Percentiles rank a stretch among this genome's conserved stretches.
Conservation (phyloP, 2,888 invertebrate genomes). For the Lasioglossum lativentre region DNA sequence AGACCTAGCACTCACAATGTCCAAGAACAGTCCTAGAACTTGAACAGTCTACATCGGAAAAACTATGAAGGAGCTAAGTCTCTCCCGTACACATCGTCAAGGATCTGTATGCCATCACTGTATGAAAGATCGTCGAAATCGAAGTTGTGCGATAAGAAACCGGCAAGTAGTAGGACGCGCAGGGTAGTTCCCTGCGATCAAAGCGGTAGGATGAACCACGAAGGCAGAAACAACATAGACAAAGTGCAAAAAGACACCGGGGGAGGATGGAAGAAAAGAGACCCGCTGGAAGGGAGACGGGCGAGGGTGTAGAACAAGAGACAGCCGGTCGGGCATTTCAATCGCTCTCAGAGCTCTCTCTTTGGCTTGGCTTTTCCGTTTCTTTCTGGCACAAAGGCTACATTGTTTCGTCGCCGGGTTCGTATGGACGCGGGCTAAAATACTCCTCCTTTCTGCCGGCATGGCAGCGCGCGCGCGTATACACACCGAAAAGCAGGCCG, state of each 20-base stretch:
- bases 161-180: neutral
- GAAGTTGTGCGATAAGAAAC: conserved; percentile 1
- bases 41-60: neutral
- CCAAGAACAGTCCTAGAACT: neutral
- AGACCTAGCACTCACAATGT: neutral
- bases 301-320: conserved; percentile 41
- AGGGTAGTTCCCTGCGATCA: conserved; percentile 21
- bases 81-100: neutral
- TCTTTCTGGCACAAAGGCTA: conserved; percentile 75
- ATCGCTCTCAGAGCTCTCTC: conserved; percentile 78
- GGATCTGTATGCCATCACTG: neutral
- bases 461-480: conserved; percentile 20
- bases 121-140: neutral
- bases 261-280: conserved; percentile 3
- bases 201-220: conserved; percentile 33
- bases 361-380: conserved; percentile 75
- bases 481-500: conserved; percentile 51
- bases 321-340: conserved; percentile 76
- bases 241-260: conserved; percentile 34
- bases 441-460: conserved; percentile 64
- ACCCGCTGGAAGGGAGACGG: conserved; percentile 16
- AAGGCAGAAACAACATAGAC: conserved; percentile 16
- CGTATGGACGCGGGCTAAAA: conserved; percentile 72
- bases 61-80: neutral
- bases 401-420: conserved; percentile 77